phyloP scores from a whole-genome alignment of 1,140 invertebrate genomes.

The Dendrolimus punctatus region DNA sequence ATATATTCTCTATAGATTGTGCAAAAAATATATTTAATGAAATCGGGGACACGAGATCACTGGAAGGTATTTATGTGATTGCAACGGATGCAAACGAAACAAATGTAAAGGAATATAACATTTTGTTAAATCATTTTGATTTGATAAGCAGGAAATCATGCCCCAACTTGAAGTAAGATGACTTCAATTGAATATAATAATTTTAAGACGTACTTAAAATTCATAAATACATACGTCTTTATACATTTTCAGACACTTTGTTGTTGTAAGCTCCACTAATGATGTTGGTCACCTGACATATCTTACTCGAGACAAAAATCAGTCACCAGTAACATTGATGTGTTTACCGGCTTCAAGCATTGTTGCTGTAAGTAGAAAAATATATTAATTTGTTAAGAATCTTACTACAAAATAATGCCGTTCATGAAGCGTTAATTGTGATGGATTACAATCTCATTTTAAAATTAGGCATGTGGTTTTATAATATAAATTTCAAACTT shows the following conservation, averaged over 20 bases:
- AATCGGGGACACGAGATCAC: not conserved
- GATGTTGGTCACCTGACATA: not conserved
- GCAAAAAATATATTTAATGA: not conserved
- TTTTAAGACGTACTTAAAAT: not conserved
- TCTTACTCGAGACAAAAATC: constrained; percentile 1
- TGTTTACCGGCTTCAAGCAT: too few species aligned
- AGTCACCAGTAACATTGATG: not conserved
- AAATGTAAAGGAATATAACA: not conserved
- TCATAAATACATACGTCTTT: too few species aligned
- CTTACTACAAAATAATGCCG: too few species aligned
- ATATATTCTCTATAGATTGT: not conserved
- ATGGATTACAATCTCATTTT: too few species aligned
- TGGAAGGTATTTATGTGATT: constrained; percentile 1
- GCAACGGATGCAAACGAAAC: not conserved
- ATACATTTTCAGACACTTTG: constrained; percentile 1
- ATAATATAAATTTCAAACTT: too few species aligned
- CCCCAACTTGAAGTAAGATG: not conserved
- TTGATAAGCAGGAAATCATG: constrained; percentile 2
- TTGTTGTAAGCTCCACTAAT: not conserved
- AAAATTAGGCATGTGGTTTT: too few species aligned
- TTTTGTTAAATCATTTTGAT: not conserved
- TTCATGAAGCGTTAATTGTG: too few species aligned
- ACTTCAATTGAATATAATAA: not conserved
- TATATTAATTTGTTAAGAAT: too few species aligned
- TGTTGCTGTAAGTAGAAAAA: too few species aligned